Conservation (phyloP, 2,888 invertebrate species). For the Anagyrus pseudococci region DNA sequence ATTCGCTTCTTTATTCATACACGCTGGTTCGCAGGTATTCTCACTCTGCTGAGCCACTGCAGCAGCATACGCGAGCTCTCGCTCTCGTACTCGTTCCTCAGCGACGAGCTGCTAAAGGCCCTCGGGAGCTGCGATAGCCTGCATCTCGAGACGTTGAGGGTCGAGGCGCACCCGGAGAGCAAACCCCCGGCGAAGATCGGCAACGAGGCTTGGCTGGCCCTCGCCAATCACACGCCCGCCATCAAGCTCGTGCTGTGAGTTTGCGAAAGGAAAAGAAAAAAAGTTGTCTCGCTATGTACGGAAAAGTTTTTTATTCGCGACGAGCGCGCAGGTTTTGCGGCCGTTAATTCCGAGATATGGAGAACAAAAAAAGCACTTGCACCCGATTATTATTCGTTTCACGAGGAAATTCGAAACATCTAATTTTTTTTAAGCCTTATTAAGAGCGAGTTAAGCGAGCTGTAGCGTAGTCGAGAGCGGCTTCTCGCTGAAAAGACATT, state of each 20-base stretch:
- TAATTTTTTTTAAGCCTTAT: too few species aligned
- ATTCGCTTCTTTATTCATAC: background rate
- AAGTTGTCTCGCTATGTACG: too few species aligned
- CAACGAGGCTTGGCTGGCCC: conserved; percentile 51
- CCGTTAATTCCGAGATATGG: too few species aligned
- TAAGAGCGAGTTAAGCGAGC: too few species aligned
- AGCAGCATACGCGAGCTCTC: conserved; percentile 54
- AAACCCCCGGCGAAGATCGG: conserved; percentile 49
- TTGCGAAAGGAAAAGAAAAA: too few species aligned
- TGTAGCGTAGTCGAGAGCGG: too few species aligned
- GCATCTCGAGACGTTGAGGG: conserved; percentile 50
- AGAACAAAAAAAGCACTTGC: too few species aligned
- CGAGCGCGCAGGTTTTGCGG: too few species aligned
- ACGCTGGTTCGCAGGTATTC: conserved; percentile 47
- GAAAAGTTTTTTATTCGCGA: too few species aligned
- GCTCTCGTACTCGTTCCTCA: conserved; percentile 55
- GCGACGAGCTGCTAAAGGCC: conserved; percentile 54
- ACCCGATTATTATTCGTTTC: too few species aligned
- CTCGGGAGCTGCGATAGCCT: conserved; percentile 48
- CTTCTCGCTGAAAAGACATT: background rate
- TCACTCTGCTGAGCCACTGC: conserved; percentile 49
- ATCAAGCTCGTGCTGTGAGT: conserved; percentile 57
- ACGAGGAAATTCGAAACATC: too few species aligned
- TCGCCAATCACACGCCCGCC: conserved; percentile 50
- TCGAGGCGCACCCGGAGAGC: conserved; percentile 53